Conservation (phyloP, 2,888 invertebrate genomes). For the Tipula helvola region DNA sequence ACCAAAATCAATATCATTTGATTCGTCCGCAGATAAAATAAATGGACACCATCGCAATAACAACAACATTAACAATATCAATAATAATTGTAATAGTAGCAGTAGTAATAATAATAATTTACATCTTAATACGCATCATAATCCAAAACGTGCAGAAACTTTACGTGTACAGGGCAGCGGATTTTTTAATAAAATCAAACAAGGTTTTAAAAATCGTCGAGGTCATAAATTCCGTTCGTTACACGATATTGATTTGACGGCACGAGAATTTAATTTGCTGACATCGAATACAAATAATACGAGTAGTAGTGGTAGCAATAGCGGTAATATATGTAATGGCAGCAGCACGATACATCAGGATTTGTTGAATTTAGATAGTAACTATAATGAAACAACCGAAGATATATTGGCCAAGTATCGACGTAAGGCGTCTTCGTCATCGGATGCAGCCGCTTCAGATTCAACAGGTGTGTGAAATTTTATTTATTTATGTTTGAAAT, state of each 20-base stretch:
- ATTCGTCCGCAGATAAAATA: constrained; percentile 74
- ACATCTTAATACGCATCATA: background rate
- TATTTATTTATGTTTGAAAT: constrained; percentile 20
- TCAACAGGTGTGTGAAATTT: constrained; percentile 21
- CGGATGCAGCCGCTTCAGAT: constrained; percentile 38
- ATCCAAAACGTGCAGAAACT: background rate
- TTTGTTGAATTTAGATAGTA: constrained; percentile 11
- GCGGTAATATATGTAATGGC: background rate
- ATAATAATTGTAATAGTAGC: constrained; percentile 6
- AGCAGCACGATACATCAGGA: background rate
- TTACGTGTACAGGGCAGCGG: constrained; percentile 38
- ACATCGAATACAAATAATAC: background rate
- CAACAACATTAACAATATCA: constrained; percentile 20
- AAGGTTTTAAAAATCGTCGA: constrained; percentile 51
- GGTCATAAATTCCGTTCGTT: constrained; percentile 34
- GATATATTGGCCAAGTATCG: constrained; percentile 93
- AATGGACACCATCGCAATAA: constrained; percentile 38
- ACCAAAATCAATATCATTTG: constrained; percentile 85
- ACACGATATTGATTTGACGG: constrained; percentile 4
- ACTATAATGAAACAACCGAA: constrained; percentile 60
- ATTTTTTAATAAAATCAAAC: constrained; percentile 60
- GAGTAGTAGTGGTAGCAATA: background rate
- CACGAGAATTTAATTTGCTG: background rate
- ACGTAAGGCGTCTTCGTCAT: constrained; percentile 45
- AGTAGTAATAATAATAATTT: background rate